Conservation (phyloP, 2,797 vertebrate species). For the Perodicticus potto region DNA sequence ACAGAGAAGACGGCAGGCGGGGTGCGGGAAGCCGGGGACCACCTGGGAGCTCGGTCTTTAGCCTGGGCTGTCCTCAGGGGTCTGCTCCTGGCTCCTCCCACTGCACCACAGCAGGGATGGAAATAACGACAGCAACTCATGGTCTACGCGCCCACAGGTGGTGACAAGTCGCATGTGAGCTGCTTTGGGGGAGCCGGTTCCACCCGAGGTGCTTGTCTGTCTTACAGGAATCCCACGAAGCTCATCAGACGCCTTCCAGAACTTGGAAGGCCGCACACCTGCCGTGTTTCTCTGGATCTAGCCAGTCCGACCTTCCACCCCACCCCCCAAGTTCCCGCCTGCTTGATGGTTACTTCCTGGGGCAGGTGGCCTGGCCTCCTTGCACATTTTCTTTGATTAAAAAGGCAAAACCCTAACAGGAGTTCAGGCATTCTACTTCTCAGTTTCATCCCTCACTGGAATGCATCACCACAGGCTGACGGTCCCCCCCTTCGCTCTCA, state of each 20-base stretch:
- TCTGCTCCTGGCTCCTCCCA: background rate
- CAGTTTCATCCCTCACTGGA: background rate
- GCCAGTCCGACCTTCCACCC: background rate
- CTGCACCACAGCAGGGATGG: background rate
- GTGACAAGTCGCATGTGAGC: background rate
- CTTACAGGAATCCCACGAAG: background rate
- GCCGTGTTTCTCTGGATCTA: background rate
- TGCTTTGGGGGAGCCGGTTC: background rate
- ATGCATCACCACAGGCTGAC: background rate
- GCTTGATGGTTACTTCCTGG: background rate
- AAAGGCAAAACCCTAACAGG: background rate
- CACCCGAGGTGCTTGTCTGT: background rate
- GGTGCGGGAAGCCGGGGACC: no score
- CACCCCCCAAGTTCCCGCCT: background rate
- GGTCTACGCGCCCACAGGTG: background rate
- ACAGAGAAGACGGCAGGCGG: no score
- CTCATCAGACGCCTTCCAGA: background rate
- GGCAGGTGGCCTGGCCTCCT: background rate
- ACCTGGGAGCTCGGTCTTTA: background rate
- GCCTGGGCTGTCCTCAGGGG: no score
- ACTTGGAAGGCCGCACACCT: accelerated
- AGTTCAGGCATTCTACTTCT: background rate
- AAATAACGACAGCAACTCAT: background rate
- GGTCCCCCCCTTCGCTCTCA: no score
- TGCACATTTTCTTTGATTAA: no score